Evolutionary conservation across 1,140 invertebrate genomes (phyloP).

Genomic region (Monochamus saltuarius): DNA sequence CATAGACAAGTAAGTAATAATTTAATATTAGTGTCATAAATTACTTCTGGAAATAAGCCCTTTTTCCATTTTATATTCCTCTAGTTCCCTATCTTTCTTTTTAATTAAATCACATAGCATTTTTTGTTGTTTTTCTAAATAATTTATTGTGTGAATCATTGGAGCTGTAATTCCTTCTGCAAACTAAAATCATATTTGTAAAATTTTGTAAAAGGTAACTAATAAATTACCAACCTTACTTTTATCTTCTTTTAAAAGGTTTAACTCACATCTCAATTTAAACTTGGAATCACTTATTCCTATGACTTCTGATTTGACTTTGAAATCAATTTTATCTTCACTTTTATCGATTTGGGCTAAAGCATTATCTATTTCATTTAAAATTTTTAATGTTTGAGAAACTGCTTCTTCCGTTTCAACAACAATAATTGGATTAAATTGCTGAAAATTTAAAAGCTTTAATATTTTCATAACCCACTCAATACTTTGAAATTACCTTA

Average conservation of each 20-base stretch:
- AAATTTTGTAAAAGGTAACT: background rate
- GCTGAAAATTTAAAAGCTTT: background rate
- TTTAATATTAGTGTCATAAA: background rate
- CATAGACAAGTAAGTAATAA: conserved; percentile 9
- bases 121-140: conserved; percentile 33
- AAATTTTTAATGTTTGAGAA: background rate
- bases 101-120: conserved; percentile 31
- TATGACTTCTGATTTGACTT: background rate
- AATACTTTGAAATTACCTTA: background rate
- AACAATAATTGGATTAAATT: conserved; percentile 9
- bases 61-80: conserved; percentile 39
- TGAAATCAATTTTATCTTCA: background rate
- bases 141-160: conserved; percentile 32
- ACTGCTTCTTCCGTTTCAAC: background rate
- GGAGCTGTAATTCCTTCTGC: conserved; percentile 31
- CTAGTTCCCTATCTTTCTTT: conserved; percentile 38
- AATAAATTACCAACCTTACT: conserved; percentile 1
- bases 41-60: conserved; percentile 35
- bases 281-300: conserved; percentile 4
- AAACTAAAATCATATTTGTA: conserved; percentile 27
- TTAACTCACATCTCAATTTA: conserved; percentile 8
- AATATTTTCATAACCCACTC: background rate
- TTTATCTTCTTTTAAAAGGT: background rate
- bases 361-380: conserved; percentile 4
- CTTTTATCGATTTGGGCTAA: background rate